phyloP scores from a whole-genome alignment of 2,797 vertebrate species.

The Epinephelus malabaricus region DNA sequence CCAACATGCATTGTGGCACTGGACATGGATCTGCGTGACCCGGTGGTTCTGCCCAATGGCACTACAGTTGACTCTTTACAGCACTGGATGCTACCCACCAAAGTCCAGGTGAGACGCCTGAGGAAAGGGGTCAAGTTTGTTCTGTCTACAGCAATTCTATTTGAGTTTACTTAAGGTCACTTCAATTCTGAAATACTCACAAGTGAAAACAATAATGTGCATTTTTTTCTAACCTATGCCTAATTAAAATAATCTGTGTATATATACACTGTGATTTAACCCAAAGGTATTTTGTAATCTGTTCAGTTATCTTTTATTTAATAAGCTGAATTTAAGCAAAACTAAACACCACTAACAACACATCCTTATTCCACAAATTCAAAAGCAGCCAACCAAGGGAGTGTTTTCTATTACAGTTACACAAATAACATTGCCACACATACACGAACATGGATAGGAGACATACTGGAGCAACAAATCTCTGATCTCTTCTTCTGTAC shows the following conservation, averaged over 20 bases:
- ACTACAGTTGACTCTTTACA: constrained; percentile 89
- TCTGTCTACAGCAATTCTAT: not conserved
- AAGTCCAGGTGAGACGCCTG: constrained; percentile 88
- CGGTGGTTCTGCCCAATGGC: constrained; percentile 89
- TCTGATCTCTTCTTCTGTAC: not conserved
- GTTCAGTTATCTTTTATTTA: constrained; percentile 11
- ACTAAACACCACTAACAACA: not conserved
- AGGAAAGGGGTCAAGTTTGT: not conserved
- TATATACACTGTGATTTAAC: not conserved
- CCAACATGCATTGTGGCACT: constrained; percentile 89
- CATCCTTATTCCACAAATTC: not conserved
- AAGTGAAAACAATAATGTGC: too few relatives aligned
- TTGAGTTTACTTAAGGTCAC: not conserved
- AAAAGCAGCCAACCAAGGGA: not conserved
- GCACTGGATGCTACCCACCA: constrained; percentile 91
- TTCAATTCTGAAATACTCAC: not conserved
- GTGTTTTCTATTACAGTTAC: constrained; percentile 24
- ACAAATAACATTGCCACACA: constrained; percentile 17
- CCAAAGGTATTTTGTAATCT: not conserved
- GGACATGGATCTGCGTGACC: constrained; percentile 88
- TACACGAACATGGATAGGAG: not conserved
- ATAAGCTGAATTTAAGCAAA: not conserved
- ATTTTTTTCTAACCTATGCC: too few relatives aligned
- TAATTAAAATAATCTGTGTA: not conserved
- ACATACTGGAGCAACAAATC: constrained; percentile 5